Percentiles rank a stretch among this genome's conserved stretches.
These are phyloP conservation scores for Hetaerina titia DNA, from an alignment of 2,888 invertebrate species.

Conservation along the genomic window DNA sequence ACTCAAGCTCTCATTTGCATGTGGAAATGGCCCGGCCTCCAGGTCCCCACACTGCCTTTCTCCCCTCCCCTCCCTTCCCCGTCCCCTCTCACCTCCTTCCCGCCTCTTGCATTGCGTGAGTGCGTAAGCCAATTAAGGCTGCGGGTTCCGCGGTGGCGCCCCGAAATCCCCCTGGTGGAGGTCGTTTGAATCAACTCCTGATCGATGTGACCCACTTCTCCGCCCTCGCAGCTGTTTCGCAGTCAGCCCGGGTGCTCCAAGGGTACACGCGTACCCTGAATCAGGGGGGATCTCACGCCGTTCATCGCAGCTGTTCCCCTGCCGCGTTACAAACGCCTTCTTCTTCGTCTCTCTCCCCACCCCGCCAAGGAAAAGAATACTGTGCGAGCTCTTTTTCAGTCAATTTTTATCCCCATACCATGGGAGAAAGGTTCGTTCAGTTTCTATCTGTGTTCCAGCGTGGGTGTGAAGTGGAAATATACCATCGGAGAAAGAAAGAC, in stretches of 20 bases:
- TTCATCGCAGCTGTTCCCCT: background rate
- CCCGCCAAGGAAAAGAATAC: background rate
- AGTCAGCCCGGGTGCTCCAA: background rate
- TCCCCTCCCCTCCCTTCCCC: background rate
- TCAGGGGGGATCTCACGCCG: background rate
- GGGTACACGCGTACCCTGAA: background rate
- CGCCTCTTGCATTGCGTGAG: background rate
- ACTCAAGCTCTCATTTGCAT: no score
- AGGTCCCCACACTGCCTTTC: no score
- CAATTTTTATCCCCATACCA: background rate
- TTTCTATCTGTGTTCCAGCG: background rate
- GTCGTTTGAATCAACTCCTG: background rate
- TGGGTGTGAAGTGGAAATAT: background rate
- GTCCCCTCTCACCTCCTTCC: background rate
- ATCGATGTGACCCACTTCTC: slow-evolving; percentile 23
- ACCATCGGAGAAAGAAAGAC: background rate
- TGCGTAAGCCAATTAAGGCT: slow-evolving; percentile 19
- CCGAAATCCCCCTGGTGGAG: background rate
- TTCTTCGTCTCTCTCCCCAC: no score
- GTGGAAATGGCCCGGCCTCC: no score
- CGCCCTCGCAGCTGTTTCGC: background rate
- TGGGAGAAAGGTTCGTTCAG: background rate
- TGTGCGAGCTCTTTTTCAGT: background rate
- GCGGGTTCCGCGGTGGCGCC: background rate
- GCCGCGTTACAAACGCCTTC: background rate